Conservation (phyloP, 1,140 invertebrate genomes). For the Meloidogyne exigua region DNA sequence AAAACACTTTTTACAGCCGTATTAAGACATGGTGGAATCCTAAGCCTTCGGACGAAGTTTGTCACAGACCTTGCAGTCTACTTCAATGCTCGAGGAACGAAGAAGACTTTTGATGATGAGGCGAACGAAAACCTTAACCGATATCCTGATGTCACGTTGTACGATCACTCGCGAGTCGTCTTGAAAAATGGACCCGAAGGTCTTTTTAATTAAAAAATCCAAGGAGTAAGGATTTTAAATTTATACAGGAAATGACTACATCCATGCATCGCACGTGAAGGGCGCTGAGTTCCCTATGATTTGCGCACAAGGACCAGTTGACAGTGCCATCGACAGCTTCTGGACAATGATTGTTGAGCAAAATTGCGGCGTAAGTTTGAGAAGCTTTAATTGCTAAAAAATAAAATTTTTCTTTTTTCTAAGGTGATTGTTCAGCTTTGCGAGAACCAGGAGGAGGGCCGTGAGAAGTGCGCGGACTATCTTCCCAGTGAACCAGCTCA, state of each 20-base stretch:
- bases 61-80: not conserved
- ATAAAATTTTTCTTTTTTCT: not conserved
- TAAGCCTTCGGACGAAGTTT: not conserved
- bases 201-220: too few relatives aligned
- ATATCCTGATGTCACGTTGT: not conserved
- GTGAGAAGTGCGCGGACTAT: not conserved
- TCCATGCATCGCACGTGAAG: not conserved
- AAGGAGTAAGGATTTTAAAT: too few relatives aligned
- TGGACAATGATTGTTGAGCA: not conserved
- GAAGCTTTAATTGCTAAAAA: not conserved
- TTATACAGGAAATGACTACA: not conserved
- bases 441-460: not conserved
- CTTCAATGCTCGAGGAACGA: not conserved
- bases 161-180: not conserved
- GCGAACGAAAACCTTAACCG: not conserved
- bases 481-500: not conserved
- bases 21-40: not conserved
- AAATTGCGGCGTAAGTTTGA: not conserved
- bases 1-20: not conserved
- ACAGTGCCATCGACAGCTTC: not conserved
- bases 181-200: not conserved
- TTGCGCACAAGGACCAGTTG: not conserved
- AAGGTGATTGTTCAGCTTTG: not conserved
- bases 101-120: not conserved
- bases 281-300: not conserved